Evolutionary conservation across 2,888 invertebrate genomes (phyloP).

Genomic region (Cosmia trapezina): DNA sequence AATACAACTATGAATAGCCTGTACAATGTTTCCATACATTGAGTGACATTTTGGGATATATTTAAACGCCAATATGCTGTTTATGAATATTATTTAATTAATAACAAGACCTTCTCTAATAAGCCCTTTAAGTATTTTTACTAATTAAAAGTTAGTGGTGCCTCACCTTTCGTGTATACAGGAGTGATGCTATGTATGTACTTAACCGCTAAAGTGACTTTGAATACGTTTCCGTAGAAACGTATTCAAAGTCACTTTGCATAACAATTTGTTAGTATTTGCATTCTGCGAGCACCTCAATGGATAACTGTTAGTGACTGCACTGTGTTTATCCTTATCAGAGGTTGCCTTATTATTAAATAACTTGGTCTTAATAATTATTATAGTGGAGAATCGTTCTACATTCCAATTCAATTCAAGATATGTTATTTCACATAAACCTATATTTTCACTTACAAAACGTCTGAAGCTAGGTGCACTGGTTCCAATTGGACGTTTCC

Average conservation of each 20-base stretch:
- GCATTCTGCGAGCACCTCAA: conserved; percentile 35
- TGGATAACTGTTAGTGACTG: conserved; percentile 41
- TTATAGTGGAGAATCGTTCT: conserved; percentile 1
- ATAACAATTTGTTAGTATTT: conserved; percentile 47
- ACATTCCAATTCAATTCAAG: not conserved
- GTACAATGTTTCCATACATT: too few relatives aligned
- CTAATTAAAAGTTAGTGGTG: too few relatives aligned
- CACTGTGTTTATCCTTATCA: conserved; percentile 24
- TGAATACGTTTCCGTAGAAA: too few relatives aligned
- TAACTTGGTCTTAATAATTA: not conserved
- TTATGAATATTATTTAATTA: too few relatives aligned
- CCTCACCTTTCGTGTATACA: too few relatives aligned
- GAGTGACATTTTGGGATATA: too few relatives aligned
- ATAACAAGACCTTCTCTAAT: too few relatives aligned
- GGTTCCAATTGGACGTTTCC: not conserved
- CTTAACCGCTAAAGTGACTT: conserved; percentile 21
- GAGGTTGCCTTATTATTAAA: not conserved
- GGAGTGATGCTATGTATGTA: not conserved
- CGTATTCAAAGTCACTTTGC: conserved; percentile 42
- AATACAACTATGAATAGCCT: too few relatives aligned
- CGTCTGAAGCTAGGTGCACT: not conserved
- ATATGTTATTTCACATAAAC: not conserved
- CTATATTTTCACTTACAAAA: not conserved
- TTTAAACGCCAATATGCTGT: too few relatives aligned
- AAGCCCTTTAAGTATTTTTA: too few relatives aligned